Evolutionary conservation across 1,140 invertebrate species (phyloP).

Genomic region (Scaptomyza pallida): DNA sequence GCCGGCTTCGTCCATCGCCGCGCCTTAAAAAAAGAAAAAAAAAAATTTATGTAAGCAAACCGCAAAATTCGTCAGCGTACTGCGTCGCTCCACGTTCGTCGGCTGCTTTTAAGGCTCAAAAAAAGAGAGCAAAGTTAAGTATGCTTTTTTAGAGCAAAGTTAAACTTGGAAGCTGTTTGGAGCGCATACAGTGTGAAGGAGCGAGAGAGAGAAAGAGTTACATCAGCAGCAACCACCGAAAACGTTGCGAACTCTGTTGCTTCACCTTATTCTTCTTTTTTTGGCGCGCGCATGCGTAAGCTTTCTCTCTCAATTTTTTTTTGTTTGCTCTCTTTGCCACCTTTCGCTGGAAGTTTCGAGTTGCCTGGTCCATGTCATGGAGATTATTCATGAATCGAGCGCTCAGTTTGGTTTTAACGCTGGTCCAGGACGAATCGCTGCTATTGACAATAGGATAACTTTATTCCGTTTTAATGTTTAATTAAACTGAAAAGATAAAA

Average conservation of each 20-base stretch:
- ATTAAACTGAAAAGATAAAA: slow-evolving; percentile 6
- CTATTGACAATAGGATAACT: slow-evolving; percentile 39
- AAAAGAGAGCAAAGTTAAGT: slow-evolving; percentile 46
- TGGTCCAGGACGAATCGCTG: slow-evolving; percentile 64
- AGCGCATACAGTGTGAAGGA: slow-evolving; percentile 22
- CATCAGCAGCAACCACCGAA: slow-evolving; percentile 45
- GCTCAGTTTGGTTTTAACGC: slow-evolving; percentile 61
- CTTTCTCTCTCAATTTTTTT: slow-evolving; percentile 44
- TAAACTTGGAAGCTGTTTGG: slow-evolving; percentile 59
- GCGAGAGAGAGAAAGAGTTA: slow-evolving; percentile 17
- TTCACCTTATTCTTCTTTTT: slow-evolving; percentile 37
- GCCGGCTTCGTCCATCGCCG: slow-evolving; percentile 10
- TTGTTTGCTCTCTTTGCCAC: slow-evolving; percentile 8
- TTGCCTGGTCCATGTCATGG: slow-evolving; percentile 27
- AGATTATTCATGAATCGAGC: slow-evolving; percentile 43
- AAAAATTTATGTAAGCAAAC: too few relatives aligned
- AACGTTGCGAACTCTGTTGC: slow-evolving; percentile 41
- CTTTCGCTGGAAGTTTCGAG: slow-evolving; percentile 61
- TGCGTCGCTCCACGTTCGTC: too few relatives aligned
- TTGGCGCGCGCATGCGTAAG: slow-evolving; percentile 74
- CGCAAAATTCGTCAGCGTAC: too few relatives aligned
- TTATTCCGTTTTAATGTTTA: background rate
- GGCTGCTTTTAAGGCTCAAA: slow-evolving; percentile 42
- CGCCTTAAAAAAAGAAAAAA: too few relatives aligned
- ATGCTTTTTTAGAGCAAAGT: slow-evolving; percentile 49